phyloP scores from a whole-genome alignment of 2,888 invertebrate genomes.

The Mantis religiosa region DNA sequence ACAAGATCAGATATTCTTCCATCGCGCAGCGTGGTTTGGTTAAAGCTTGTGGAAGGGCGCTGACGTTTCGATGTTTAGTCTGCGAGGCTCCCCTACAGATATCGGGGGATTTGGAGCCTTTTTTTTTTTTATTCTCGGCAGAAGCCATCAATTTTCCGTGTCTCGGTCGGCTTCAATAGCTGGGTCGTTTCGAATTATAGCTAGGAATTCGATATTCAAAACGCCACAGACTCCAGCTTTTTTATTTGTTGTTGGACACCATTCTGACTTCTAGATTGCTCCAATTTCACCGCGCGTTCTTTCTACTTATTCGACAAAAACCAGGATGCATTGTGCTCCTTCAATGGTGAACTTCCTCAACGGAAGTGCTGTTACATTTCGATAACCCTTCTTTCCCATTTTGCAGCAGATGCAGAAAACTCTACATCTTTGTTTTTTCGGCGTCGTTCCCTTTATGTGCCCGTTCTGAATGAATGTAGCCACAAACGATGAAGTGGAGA shows the following conservation, averaged over 20 bases:
- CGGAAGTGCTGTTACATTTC: background rate
- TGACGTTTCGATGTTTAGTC: background rate
- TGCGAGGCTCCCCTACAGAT: background rate
- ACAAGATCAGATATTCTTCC: background rate
- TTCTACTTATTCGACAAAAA: background rate
- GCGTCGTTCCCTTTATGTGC: background rate
- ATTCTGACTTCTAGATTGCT: background rate
- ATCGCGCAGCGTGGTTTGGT: background rate
- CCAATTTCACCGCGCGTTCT: background rate
- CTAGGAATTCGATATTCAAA: background rate
- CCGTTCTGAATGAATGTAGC: background rate
- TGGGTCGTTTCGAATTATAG: background rate
- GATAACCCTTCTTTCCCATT: background rate
- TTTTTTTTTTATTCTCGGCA: background rate
- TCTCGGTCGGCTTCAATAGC: background rate
- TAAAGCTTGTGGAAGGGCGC: background rate
- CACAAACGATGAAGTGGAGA: background rate
- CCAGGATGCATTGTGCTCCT: background rate
- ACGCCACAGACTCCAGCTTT: background rate
- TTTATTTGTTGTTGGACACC: background rate
- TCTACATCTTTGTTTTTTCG: background rate
- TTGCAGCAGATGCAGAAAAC: background rate
- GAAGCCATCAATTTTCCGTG: background rate
- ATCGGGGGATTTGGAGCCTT: background rate
- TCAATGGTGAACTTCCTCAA: background rate